Conservation (phyloP, 2,113 vertebrate genomes). For the Grallaria varia region DNA sequence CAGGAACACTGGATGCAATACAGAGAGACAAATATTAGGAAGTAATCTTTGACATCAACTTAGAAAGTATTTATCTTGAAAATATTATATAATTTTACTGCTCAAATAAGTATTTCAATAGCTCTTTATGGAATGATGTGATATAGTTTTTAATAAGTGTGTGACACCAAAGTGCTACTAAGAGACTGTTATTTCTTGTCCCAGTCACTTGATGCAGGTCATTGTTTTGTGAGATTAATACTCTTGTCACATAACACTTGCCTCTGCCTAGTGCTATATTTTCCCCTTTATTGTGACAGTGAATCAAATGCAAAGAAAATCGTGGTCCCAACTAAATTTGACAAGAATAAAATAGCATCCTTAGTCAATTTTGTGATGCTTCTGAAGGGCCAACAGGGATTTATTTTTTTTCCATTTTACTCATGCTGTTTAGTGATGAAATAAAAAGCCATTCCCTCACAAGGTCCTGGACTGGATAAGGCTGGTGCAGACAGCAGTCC, state of each 20-base stretch:
- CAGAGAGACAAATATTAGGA: background rate
- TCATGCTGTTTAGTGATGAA: background rate
- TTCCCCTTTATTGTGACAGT: background rate
- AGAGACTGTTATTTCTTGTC: conserved; percentile 15
- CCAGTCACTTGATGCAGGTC: background rate
- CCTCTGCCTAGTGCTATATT: background rate
- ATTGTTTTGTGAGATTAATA: conserved; percentile 36
- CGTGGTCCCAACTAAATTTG: background rate
- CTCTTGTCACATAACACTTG: background rate
- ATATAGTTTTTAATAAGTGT: background rate
- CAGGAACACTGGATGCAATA: background rate
- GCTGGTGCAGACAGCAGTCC: background rate
- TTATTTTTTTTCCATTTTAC: background rate
- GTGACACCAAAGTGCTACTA: background rate
- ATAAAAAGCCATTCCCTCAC: background rate
- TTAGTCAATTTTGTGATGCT: background rate
- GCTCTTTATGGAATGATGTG: background rate
- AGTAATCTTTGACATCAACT: background rate
- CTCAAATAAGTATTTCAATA: conserved; percentile 6
- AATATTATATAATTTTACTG: background rate
- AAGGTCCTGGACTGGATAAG: background rate
- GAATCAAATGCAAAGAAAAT: conserved; percentile 46
- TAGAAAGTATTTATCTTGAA: background rate
- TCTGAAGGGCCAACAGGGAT: background rate
- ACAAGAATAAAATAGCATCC: conserved; percentile 12